These are phyloP conservation scores for Rhagologus leucostigma DNA, from an alignment of 2,113 vertebrate species.

Conservation along the genomic window DNA sequence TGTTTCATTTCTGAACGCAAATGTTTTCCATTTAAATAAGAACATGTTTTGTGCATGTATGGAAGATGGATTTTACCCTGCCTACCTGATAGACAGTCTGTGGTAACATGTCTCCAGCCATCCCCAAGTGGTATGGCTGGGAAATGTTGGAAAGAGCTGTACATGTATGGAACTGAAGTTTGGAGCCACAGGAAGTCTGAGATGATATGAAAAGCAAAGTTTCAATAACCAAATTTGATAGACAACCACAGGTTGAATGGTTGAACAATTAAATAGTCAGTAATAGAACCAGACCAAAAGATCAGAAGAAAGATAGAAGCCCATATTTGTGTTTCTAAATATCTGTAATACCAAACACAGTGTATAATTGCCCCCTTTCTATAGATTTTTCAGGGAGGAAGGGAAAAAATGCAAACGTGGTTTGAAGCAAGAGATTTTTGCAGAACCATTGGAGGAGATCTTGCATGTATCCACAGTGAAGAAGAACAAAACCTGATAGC, in stretches of 20 bases:
- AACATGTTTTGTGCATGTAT: fast-evolving
- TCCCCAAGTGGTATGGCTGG: background rate
- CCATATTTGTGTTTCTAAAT: background rate
- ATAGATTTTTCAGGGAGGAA: constrained; percentile 64
- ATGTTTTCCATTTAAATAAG: background rate
- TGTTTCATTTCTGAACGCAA: background rate
- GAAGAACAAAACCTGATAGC: constrained; percentile 62
- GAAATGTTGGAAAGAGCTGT: background rate
- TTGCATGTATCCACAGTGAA: constrained; percentile 79
- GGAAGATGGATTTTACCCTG: background rate
- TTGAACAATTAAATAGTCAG: background rate
- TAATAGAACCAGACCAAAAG: background rate
- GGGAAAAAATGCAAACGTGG: constrained; percentile 80
- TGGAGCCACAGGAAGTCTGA: background rate
- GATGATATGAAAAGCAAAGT: background rate
- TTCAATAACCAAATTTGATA: background rate
- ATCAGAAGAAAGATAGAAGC: background rate
- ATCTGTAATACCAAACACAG: background rate
- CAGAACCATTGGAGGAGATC: constrained; percentile 82
- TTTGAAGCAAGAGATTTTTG: constrained; percentile 85
- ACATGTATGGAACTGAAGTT: background rate
- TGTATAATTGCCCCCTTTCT: background rate
- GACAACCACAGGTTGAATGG: background rate
- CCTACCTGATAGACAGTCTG: background rate
- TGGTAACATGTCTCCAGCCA: background rate